A percentile compares a stretch with the other conserved stretches of the same genome.
Evolutionary conservation across 2,888 invertebrate genomes (phyloP).

Genomic region (Hemaris fuciformis): DNA sequence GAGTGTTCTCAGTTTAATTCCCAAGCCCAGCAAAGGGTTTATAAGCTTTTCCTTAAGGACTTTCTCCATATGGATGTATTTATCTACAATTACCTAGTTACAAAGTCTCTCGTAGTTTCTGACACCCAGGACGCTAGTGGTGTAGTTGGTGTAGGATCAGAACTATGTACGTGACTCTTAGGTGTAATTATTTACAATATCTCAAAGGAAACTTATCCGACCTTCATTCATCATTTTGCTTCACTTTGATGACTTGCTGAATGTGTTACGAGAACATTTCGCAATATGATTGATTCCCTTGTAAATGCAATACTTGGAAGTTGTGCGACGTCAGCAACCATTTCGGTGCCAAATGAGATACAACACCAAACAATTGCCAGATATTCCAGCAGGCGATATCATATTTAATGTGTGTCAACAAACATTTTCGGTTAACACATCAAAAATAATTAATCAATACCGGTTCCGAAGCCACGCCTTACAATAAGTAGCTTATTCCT

Average conservation of each 20-base stretch:
- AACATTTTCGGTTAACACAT: neutral
- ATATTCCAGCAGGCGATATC: neutral
- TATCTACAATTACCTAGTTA: too few relatives aligned
- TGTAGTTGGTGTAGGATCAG: too few relatives aligned
- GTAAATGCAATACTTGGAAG: neutral
- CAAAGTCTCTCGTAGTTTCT: too few relatives aligned
- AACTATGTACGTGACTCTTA: too few relatives aligned
- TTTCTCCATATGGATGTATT: too few relatives aligned
- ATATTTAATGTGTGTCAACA: neutral
- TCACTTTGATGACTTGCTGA: neutral
- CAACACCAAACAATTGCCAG: neutral
- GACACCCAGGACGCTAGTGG: too few relatives aligned
- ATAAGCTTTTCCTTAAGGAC: too few relatives aligned
- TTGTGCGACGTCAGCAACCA: neutral
- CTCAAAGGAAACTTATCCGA: too few relatives aligned
- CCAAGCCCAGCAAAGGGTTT: too few relatives aligned
- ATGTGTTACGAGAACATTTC: neutral
- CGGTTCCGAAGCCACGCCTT: neutral
- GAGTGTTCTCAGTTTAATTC: too few relatives aligned
- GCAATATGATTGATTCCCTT: neutral
- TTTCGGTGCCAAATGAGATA: neutral
- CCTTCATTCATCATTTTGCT: too few relatives aligned
- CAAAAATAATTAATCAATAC: neutral
- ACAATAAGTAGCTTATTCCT: neutral
- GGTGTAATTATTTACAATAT: too few relatives aligned